These are phyloP conservation scores for Lasioglossum leucozonium DNA, from an alignment of 2,888 invertebrate genomes.

Conservation along the genomic window DNA sequence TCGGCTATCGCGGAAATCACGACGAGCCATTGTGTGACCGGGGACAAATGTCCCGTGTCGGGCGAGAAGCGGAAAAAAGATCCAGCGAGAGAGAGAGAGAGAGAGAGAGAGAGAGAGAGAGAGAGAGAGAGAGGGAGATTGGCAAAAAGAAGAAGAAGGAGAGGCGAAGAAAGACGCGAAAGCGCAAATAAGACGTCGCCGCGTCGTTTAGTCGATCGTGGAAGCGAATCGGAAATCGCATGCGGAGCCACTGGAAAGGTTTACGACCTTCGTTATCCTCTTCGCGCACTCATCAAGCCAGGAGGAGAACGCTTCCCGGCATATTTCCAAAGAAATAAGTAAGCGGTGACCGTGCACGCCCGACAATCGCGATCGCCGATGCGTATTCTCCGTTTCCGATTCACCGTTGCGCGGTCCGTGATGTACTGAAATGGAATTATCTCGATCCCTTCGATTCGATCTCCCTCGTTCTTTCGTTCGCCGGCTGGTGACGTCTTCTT, in stretches of 20 bases:
- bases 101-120: background rate
- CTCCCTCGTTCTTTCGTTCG: slow-evolving; percentile 42
- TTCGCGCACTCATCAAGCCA: slow-evolving; percentile 59
- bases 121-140: background rate
- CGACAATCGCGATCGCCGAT: slow-evolving; percentile 59
- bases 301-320: slow-evolving; percentile 42
- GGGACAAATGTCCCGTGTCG: slow-evolving; percentile 45
- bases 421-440: slow-evolving; percentile 57
- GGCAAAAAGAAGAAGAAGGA: slow-evolving; percentile 28
- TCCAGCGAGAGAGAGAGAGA: background rate
- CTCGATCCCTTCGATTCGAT: slow-evolving; percentile 59
- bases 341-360: slow-evolving; percentile 38
- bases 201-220: slow-evolving; percentile 60
- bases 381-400: slow-evolving; percentile 58
- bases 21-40: slow-evolving; percentile 47
- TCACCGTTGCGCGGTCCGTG: slow-evolving; percentile 39
- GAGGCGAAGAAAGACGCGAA: slow-evolving; percentile 34
- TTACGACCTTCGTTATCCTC: slow-evolving; percentile 64
- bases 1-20: slow-evolving; percentile 65
- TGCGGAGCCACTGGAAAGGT: slow-evolving; percentile 54
- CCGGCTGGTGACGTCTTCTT: slow-evolving; percentile 48
- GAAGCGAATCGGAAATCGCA: slow-evolving; percentile 61
- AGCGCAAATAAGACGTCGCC: slow-evolving; percentile 62
- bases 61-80: background rate
- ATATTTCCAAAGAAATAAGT: slow-evolving; percentile 51